A percentile compares a stretch with the other conserved stretches of the same genome.
These are phyloP conservation scores for Hydrotaea cyrtoneurina DNA, from an alignment of 2,888 invertebrate species.

Conservation along the genomic window DNA sequence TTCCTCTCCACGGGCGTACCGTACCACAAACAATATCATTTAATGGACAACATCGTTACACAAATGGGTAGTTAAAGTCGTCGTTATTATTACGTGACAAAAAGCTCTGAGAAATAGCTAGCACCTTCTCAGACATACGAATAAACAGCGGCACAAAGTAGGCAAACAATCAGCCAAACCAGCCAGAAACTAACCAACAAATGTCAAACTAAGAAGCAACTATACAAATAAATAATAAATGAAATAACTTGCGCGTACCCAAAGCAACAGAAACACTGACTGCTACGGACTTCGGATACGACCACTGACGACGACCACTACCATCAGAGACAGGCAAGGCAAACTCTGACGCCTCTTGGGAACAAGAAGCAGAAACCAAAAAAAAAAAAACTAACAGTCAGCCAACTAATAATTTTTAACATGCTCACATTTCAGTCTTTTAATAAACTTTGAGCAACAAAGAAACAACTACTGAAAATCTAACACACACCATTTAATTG, in stretches of 20 bases:
- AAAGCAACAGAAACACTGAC: conserved; percentile 13
- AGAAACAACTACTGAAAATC: conserved; percentile 17
- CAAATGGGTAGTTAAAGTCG: background rate
- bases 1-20: background rate
- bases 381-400: conserved; percentile 20
- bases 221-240: conserved; percentile 23
- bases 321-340: background rate
- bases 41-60: background rate
- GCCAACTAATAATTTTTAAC: conserved; percentile 52
- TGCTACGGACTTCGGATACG: background rate
- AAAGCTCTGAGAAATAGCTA: background rate
- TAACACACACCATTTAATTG: too few relatives aligned
- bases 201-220: conserved; percentile 27
- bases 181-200: conserved; percentile 13
- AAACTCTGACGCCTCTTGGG: background rate
- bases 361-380: conserved; percentile 29
- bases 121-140: conserved; percentile 1
- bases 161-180: conserved; percentile 7
- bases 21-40: background rate
- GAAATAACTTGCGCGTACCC: conserved; percentile 59
- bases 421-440: conserved; percentile 56
- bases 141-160: conserved; percentile 2
- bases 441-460: conserved; percentile 50
- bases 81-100: background rate
- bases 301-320: background rate